Evolutionary conservation across 2,888 invertebrate genomes (phyloP), one percentile per base, ranked within the genome.

Genomic region (Megastigmus dorsalis): DNA sequence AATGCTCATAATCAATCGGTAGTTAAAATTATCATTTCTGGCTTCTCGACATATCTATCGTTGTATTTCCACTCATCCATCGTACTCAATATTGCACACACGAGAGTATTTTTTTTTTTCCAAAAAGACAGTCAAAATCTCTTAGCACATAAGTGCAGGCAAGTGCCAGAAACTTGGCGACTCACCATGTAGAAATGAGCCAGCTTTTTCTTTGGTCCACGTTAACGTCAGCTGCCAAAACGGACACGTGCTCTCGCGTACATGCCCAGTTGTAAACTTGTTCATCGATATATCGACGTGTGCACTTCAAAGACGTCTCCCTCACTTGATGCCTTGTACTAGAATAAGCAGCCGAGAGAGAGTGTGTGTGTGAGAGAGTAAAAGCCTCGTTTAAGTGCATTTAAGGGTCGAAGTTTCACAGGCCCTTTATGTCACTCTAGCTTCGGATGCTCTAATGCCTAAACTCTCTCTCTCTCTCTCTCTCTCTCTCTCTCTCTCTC

Each of bases 341-440:
- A n/a, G n/a, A n/a, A n/a, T n/a, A n/a, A n/a, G n/a, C n/a, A n/a
- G n/a, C n/a, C n/a, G n/a, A n/a, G n/a, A n/a, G n/a, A n/a, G n/a
- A n/a, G n/a, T n/a, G n/a, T n/a, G n/a, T n/a, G n/a, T n/a, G n/a
- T n/a, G n/a, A n/a, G n/a, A 30, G 57, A 33, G 33, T 26, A 33
- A n/a, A 3, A 33, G n/a, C 33, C 6, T 9, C 41, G 54, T 66
- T 55, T 26, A 43, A 62, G 59, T 41, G 7, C 28, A 54, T 67
- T 54, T 62, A 48, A 66, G 45, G 60, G 33, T 2, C 54, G n/a
- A 65, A 55, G 38, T 71, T 71, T 71, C 48, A 30, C 41, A 30
- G 55, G 33, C 55, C 15, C 60, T 66, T 60, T 55, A 18, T 48
- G 41, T 48, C 18, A 33, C 57, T n/a, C n/a, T n/a, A n/a, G n/a